These are phyloP conservation scores for Sander vitreus DNA, from an alignment of 2,113 vertebrate genomes.

Conservation along the genomic window DNA sequence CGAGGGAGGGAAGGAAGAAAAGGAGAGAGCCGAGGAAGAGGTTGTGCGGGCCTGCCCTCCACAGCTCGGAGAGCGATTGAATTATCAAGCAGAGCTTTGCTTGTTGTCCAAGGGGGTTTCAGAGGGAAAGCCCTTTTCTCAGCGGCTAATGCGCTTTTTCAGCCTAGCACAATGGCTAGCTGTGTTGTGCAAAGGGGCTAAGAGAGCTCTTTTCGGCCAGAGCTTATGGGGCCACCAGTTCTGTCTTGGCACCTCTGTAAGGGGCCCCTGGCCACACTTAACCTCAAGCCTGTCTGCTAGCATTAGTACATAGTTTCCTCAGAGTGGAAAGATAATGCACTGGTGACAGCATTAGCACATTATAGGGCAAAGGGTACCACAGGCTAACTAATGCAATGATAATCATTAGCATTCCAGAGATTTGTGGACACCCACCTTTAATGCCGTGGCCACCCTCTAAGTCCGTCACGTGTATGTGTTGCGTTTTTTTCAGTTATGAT, in stretches of 20 bases:
- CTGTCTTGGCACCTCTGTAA: conserved; percentile 72
- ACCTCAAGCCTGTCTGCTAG: conserved; percentile 74
- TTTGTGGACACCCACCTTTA: conserved; percentile 7
- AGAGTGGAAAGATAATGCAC: conserved; percentile 58
- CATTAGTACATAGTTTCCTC: conserved; percentile 66
- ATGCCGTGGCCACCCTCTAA: neutral
- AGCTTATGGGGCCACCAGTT: conserved; percentile 80
- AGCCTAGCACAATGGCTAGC: conserved; percentile 74
- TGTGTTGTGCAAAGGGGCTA: conserved; percentile 75
- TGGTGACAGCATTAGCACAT: conserved; percentile 56
- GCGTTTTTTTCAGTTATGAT: neutral
- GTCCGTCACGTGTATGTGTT: neutral
- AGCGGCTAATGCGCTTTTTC: conserved; percentile 79
- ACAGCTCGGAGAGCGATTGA: conserved; percentile 74
- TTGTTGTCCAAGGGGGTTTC: conserved; percentile 72
- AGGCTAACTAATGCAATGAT: conserved; percentile 23
- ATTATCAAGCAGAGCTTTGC: conserved; percentile 82
- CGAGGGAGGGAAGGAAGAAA: conserved; percentile 37
- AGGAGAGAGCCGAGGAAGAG: conserved; percentile 39
- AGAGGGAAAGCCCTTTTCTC: conserved; percentile 77
- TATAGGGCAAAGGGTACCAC: conserved; percentile 21
- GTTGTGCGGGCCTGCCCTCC: conserved; percentile 48
- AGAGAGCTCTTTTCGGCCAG: conserved; percentile 68
- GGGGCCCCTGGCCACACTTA: conserved; percentile 77
- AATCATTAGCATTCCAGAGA: conserved; percentile 56